These are phyloP conservation scores for Amia ocellicauda DNA, from an alignment of 2,113 vertebrate genomes.

Conservation along the genomic window DNA sequence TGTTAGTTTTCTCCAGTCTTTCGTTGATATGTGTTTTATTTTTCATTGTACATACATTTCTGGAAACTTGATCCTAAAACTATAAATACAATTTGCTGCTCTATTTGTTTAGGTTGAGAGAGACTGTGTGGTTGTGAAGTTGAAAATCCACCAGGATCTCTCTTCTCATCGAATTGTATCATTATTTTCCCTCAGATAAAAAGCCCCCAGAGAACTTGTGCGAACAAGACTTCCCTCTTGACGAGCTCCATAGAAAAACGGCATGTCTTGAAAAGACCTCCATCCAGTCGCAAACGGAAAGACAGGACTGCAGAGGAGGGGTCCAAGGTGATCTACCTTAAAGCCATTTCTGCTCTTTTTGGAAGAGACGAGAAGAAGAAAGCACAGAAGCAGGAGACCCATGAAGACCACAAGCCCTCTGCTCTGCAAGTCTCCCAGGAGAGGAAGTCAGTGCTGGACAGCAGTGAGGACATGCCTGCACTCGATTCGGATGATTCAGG, in stretches of 20 bases:
- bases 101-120: too few relatives aligned
- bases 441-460: conserved; percentile 21
- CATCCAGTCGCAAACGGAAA: conserved; percentile 44
- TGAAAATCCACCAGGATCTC: too few relatives aligned
- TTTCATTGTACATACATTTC: too few relatives aligned
- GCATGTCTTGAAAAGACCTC: conserved; percentile 15
- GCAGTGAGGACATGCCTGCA: conserved; percentile 15
- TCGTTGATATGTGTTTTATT: too few relatives aligned
- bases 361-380: conserved; percentile 25
- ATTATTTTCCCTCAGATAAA: too few relatives aligned
- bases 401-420: conserved; percentile 4
- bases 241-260: conserved; percentile 23
- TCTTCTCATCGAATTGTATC: too few relatives aligned
- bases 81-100: too few relatives aligned
- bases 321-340: conserved; percentile 56
- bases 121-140: too few relatives aligned
- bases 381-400: background rate
- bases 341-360: conserved; percentile 55
- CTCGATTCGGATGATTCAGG: background rate
- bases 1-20: too few relatives aligned
- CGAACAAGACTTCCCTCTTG: conserved; percentile 11
- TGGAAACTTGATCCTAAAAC: too few relatives aligned
- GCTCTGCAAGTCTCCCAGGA: background rate
- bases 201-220: conserved; percentile 14
- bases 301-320: conserved; percentile 49